Percentiles rank a stretch among this genome's conserved stretches.
Evolutionary conservation across 2,113 vertebrate species (phyloP).

Genomic region (Phoxinus phoxinus): DNA sequence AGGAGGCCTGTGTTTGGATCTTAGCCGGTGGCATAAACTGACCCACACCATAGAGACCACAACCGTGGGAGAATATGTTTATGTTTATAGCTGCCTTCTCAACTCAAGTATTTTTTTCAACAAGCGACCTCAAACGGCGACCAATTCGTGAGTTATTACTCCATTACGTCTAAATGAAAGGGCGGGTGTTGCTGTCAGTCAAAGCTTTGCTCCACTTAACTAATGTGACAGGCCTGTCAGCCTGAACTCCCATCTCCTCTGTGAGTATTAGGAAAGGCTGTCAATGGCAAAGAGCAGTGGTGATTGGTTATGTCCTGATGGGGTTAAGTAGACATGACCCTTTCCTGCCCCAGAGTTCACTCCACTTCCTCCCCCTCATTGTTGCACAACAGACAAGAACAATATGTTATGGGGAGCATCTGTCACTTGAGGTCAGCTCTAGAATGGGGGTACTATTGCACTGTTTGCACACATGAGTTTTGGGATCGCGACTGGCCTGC

Average conservation of each 20-base stretch:
- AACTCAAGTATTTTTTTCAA: conserved; percentile 47
- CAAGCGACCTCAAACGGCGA: conserved; percentile 38
- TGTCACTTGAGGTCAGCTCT: conserved; percentile 62
- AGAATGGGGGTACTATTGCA: conserved; percentile 56
- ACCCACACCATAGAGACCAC: conserved; percentile 17
- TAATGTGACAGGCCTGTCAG: conserved; percentile 73
- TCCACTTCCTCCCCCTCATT: conserved; percentile 74
- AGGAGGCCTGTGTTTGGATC: conserved; percentile 4
- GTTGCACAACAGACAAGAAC: conserved; percentile 68
- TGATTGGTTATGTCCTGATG: conserved; percentile 71
- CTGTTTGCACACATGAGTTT: conserved; percentile 68
- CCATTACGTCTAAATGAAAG: conserved; percentile 64
- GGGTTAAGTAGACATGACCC: conserved; percentile 82
- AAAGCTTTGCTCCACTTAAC: conserved; percentile 56
- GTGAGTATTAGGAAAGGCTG: conserved; percentile 66
- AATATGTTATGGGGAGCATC: conserved; percentile 65
- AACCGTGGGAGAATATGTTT: conserved; percentile 55
- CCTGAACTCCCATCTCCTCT: conserved; percentile 65
- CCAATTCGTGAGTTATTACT: conserved; percentile 26
- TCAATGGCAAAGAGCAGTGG: conserved; percentile 66
- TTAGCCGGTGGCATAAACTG: conserved; percentile 38
- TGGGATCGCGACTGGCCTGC: background rate
- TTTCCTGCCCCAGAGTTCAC: conserved; percentile 70
- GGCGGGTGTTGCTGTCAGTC: conserved; percentile 64
- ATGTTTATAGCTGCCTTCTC: conserved; percentile 55